Evolutionary conservation across 2,113 vertebrate genomes (phyloP).

Genomic region (Phylloscopus trochiloides): DNA sequence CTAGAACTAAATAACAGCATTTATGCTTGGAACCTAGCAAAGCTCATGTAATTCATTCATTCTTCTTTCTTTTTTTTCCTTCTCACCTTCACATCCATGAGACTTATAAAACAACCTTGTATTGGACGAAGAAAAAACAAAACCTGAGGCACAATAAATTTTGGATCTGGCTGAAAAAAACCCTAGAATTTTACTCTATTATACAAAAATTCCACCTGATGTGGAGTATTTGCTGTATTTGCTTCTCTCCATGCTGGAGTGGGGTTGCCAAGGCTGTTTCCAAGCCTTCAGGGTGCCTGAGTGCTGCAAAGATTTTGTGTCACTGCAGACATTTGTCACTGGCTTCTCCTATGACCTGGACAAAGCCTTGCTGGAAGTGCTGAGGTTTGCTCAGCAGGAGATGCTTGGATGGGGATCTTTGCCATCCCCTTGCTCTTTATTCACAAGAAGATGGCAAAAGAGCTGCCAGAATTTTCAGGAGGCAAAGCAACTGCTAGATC

Average conservation of each 20-base stretch:
- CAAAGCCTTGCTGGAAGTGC: background rate
- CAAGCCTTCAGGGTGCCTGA: background rate
- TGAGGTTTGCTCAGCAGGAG: background rate
- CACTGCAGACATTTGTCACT: background rate
- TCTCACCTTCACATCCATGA: background rate
- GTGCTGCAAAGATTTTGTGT: background rate
- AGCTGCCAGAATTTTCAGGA: background rate
- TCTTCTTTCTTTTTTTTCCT: background rate
- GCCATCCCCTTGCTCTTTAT: background rate
- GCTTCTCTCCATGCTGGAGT: background rate
- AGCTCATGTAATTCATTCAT: background rate
- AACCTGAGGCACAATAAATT: background rate
- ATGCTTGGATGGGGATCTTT: background rate
- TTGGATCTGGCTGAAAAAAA: background rate
- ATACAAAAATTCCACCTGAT: background rate
- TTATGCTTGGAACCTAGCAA: background rate
- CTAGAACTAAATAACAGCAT: background rate
- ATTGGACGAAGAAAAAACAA: background rate
- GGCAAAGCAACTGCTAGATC: background rate
- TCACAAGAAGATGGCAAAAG: background rate
- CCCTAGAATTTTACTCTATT: background rate
- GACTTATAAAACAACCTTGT: background rate
- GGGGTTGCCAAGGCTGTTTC: background rate
- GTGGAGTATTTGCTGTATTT: background rate
- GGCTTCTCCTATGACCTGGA: background rate